phyloP scores from a whole-genome alignment of 2,888 invertebrate species.

The Rotaria sp. region DNA sequence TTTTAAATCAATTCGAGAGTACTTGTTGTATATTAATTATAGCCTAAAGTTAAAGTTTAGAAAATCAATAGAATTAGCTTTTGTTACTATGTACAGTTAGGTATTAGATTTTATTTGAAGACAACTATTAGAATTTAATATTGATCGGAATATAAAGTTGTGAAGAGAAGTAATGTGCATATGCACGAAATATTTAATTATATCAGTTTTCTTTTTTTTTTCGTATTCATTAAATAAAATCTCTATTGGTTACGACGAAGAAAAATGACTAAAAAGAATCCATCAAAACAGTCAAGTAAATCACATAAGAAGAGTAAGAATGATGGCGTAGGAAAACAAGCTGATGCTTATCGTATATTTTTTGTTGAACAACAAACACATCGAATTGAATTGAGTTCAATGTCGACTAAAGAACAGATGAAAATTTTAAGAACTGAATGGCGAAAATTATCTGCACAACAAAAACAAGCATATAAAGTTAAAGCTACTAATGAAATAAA shows the following conservation, averaged over 20 bases:
- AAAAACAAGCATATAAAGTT: too few species aligned
- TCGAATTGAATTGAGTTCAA: too few species aligned
- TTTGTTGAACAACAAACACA: too few species aligned
- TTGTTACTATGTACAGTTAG: neutral
- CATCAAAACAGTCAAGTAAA: neutral
- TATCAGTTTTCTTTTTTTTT: too few species aligned
- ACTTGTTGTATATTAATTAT: neutral
- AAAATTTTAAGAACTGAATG: too few species aligned
- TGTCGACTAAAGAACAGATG: too few species aligned
- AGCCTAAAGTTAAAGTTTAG: neutral
- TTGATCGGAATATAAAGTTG: neutral
- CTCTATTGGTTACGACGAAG: too few species aligned
- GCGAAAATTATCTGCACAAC: too few species aligned
- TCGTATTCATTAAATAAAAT: too few species aligned
- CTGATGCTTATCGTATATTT: too few species aligned
- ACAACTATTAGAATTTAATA: neutral
- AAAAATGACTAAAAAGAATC: neutral
- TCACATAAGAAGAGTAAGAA: neutral
- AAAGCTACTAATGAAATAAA: too few species aligned
- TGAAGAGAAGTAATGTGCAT: neutral
- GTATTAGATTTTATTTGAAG: too few species aligned
- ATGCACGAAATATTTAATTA: neutral
- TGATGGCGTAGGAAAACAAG: neutral
- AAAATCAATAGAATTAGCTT: neutral
- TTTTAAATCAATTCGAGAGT: neutral